These are phyloP conservation scores for Bombylius discolor DNA, from an alignment of 2,888 invertebrate genomes.

Conservation along the genomic window DNA sequence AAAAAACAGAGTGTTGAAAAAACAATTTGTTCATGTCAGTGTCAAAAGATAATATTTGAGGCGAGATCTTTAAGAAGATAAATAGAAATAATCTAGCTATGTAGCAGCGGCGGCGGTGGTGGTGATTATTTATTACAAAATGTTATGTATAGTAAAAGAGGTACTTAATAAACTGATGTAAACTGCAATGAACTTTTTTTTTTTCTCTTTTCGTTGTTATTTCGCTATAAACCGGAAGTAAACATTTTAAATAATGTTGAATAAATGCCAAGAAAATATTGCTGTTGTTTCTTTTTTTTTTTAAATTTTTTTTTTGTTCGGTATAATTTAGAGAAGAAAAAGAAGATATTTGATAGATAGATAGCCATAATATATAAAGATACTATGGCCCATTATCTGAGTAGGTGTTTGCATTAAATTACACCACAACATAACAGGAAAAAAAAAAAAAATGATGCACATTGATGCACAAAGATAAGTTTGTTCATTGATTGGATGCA, in stretches of 20 bases:
- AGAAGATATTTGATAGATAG: background rate
- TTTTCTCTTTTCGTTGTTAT: too few relatives aligned
- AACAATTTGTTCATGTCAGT: background rate
- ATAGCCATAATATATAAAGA: background rate
- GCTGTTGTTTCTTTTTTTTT: background rate
- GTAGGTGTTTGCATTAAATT: background rate
- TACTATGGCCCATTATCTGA: background rate
- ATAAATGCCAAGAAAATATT: background rate
- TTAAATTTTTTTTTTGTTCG: background rate
- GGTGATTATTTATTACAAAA: too few relatives aligned
- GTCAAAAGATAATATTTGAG: background rate
- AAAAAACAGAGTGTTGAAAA: background rate
- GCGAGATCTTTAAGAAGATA: too few relatives aligned
- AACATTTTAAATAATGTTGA: background rate
- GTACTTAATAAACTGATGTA: background rate
- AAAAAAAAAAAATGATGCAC: too few relatives aligned
- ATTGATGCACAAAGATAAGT: too few relatives aligned
- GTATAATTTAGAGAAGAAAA: background rate
- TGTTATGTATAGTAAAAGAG: too few relatives aligned
- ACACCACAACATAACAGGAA: too few relatives aligned
- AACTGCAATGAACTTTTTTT: background rate
- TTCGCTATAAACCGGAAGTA: background rate
- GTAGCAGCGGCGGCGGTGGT: too few relatives aligned
- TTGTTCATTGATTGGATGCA: too few relatives aligned
- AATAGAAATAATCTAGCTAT: too few relatives aligned